Percentiles rank a stretch among this genome's conserved stretches.
Conservation (phyloP, 2,113 vertebrate genomes). For the Ellobius talpinus region DNA sequence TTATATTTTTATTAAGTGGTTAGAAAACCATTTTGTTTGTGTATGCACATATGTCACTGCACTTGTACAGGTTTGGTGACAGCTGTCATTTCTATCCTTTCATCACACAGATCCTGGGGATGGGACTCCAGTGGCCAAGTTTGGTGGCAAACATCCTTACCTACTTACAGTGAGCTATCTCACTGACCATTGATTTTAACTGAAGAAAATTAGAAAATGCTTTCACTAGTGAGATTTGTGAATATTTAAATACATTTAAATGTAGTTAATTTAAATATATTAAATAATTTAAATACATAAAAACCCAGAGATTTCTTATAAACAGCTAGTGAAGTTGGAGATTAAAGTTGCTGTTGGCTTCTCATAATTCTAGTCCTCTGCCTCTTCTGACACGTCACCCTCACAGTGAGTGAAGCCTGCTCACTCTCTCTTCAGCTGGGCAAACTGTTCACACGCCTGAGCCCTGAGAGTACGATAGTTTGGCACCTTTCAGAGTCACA, state of each 20-base stretch:
- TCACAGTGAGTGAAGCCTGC: background rate
- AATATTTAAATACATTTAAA: slow-evolving; percentile 19
- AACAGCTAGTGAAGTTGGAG: background rate
- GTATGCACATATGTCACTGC: background rate
- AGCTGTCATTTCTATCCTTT: too few species aligned
- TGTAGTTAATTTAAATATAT: background rate
- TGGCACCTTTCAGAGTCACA: background rate
- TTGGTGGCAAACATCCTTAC: too few species aligned
- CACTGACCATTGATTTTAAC: background rate
- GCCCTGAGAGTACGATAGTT: background rate
- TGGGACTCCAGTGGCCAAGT: background rate
- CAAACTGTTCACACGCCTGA: background rate
- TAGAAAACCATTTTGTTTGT: background rate
- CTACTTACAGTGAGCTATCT: background rate
- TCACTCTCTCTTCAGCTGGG: background rate
- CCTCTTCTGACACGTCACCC: background rate
- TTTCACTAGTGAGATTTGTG: slow-evolving; percentile 45
- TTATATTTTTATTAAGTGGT: too few species aligned
- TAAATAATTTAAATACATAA: background rate
- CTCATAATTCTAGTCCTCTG: background rate
- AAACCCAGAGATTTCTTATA: background rate
- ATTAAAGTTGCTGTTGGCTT: background rate
- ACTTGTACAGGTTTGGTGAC: too few species aligned
- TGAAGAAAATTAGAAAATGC: slow-evolving; percentile 59
- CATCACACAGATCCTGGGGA: background rate